A percentile compares a stretch with the other conserved stretches of the same genome.
Evolutionary conservation across 2,888 invertebrate genomes (phyloP).

Genomic region (Erynnis tages): DNA sequence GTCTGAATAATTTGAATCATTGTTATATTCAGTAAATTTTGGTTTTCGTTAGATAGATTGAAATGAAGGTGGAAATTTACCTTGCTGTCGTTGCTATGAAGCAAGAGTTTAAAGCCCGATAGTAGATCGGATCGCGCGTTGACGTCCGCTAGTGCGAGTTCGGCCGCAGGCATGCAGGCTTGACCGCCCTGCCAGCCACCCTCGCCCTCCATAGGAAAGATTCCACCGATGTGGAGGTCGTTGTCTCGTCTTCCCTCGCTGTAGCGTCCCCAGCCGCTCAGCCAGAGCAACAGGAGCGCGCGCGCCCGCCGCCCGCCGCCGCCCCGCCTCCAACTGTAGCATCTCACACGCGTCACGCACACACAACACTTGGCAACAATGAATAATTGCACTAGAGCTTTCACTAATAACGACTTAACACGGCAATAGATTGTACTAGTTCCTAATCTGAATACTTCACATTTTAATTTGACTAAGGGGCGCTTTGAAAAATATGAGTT

Average conservation of each 20-base stretch:
- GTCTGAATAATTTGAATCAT: slow-evolving; percentile 22
- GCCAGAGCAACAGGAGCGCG: slow-evolving; percentile 57
- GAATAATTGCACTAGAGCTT: slow-evolving; percentile 77
- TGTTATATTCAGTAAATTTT: slow-evolving; percentile 17
- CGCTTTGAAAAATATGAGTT: slow-evolving; percentile 76
- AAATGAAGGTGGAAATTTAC: too few relatives aligned
- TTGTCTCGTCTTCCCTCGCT: slow-evolving; percentile 81
- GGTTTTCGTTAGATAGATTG: background rate
- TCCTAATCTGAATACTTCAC: slow-evolving; percentile 61
- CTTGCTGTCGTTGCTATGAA: slow-evolving; percentile 98
- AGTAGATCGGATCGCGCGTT: slow-evolving; percentile 93
- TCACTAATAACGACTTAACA: slow-evolving; percentile 71
- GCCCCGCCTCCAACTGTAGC: slow-evolving; percentile 36
- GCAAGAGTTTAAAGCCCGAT: slow-evolving; percentile 93
- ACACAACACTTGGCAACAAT: slow-evolving; percentile 71
- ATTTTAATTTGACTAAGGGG: slow-evolving; percentile 79
- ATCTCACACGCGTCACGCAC: slow-evolving; percentile 47
- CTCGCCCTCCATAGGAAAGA: slow-evolving; percentile 97
- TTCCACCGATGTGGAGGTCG: slow-evolving; percentile 97
- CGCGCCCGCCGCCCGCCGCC: slow-evolving; percentile 41
- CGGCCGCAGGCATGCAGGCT: slow-evolving; percentile 98
- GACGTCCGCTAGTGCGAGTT: slow-evolving; percentile 97
- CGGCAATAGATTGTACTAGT: slow-evolving; percentile 69
- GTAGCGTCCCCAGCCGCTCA: slow-evolving; percentile 55
- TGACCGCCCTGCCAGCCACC: slow-evolving; percentile 99